phyloP scores from a whole-genome alignment of 2,113 vertebrate genomes.

The Rhabdomys dilectus region DNA sequence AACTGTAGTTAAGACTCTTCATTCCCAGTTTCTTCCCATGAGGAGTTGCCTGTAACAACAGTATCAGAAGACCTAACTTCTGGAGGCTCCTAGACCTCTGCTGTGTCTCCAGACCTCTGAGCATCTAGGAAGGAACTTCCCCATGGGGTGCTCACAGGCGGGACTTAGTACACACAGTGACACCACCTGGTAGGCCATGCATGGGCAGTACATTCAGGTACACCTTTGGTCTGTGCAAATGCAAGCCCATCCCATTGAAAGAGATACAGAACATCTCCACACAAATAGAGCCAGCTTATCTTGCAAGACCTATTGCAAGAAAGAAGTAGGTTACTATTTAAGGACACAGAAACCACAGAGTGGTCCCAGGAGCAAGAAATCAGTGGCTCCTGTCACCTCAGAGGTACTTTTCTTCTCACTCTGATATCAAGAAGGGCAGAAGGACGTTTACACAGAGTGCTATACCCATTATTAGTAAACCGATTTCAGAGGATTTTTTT shows the following conservation, averaged over 20 bases:
- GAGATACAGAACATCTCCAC: conserved; percentile 81
- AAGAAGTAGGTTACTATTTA: conserved; percentile 87
- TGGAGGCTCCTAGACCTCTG: background rate
- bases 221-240: conserved; percentile 82
- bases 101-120: background rate
- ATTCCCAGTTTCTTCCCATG: conserved; percentile 67
- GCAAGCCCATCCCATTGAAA: conserved; percentile 85
- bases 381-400: conserved; percentile 74
- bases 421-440: conserved; percentile 79
- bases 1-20: conserved; percentile 71
- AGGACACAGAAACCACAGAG: conserved; percentile 64
- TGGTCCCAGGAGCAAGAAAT: conserved; percentile 80
- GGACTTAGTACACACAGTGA: conserved; percentile 82
- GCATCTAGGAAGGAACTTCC: background rate
- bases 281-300: conserved; percentile 80
- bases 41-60: background rate
- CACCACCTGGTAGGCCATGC: conserved; percentile 81
- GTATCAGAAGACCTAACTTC: fast-evolving
- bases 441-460: conserved; percentile 83
- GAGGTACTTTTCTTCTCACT: conserved; percentile 72
- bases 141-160: conserved; percentile 52
- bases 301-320: conserved; percentile 90
- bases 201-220: conserved; percentile 86
- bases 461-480: conserved; percentile 78
- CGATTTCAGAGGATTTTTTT: conserved; percentile 65